Percentiles rank a stretch among this genome's conserved stretches.
These are phyloP conservation scores for Piezodorus guildinii DNA, from an alignment of 1,140 invertebrate genomes.

Conservation along the genomic window DNA sequence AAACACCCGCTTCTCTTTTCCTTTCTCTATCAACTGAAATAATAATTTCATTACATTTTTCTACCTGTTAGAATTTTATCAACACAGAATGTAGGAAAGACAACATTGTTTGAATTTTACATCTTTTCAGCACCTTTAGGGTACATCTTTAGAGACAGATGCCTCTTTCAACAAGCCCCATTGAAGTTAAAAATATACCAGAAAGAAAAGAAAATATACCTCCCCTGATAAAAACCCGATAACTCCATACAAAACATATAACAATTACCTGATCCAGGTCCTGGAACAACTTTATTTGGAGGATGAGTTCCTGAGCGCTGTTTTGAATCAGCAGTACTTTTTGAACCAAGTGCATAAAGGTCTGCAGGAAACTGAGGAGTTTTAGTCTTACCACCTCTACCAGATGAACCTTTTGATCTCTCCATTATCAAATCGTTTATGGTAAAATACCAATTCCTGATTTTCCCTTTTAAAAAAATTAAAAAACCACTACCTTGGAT, in stretches of 20 bases:
- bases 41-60: background rate
- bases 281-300: slow-evolving; percentile 36
- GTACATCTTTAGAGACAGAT: too few species aligned
- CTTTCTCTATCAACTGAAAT: slow-evolving; percentile 35
- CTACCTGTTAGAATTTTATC: background rate
- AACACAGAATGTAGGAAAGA: too few species aligned
- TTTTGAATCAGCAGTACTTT: slow-evolving; percentile 42
- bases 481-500: too few species aligned
- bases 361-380: slow-evolving; percentile 48
- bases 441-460: too few species aligned
- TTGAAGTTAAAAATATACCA: too few species aligned
- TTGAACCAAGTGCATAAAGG: slow-evolving; percentile 48
- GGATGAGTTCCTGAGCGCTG: slow-evolving; percentile 37
- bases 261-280: slow-evolving; percentile 34
- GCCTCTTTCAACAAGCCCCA: too few species aligned
- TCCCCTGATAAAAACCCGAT: too few species aligned
- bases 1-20: slow-evolving; percentile 41
- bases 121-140: too few species aligned
- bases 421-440: slow-evolving; percentile 36
- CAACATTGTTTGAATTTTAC: too few species aligned
- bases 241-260: background rate
- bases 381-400: slow-evolving; percentile 47
- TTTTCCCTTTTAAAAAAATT: too few species aligned
- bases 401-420: slow-evolving; percentile 38
- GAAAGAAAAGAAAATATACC: too few species aligned